These are phyloP conservation scores for Shinisaurus crocodilurus DNA, from an alignment of 2,113 vertebrate species.

Conservation along the genomic window DNA sequence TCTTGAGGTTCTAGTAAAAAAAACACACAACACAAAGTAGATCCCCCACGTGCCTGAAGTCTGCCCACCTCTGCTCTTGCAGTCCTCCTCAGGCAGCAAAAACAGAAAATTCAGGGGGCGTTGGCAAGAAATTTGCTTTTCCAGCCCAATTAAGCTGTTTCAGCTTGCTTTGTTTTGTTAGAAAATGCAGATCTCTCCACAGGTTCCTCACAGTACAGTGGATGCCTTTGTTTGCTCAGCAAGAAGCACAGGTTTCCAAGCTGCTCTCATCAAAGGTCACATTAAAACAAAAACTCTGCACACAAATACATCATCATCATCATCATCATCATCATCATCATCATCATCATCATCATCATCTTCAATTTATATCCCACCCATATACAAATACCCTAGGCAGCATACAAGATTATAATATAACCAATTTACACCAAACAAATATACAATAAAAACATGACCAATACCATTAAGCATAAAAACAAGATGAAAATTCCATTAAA, in stretches of 20 bases:
- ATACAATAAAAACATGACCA: too few species aligned
- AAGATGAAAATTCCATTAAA: too few species aligned
- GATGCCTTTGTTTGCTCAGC: neutral
- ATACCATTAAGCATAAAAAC: too few species aligned
- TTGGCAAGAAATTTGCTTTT: neutral
- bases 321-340: too few species aligned
- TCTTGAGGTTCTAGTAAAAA: too few species aligned
- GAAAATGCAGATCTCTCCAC: neutral
- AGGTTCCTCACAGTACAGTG: neutral
- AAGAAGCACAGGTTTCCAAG: neutral
- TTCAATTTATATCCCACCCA: too few species aligned
- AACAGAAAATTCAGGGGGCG: neutral
- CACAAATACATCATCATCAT: neutral
- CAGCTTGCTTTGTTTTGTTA: neutral
- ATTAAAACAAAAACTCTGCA: neutral
- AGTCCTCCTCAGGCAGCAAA: neutral
- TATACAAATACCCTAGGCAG: too few species aligned
- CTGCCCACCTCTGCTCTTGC: neutral
- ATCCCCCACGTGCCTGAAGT: too few species aligned
- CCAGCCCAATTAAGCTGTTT: neutral
- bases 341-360: too few species aligned
- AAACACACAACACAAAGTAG: too few species aligned
- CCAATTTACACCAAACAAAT: too few species aligned
- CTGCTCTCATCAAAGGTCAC: neutral
- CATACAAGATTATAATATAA: too few species aligned